Conservation (phyloP, 2,888 invertebrate genomes). For the Drosophila acutilabella region DNA sequence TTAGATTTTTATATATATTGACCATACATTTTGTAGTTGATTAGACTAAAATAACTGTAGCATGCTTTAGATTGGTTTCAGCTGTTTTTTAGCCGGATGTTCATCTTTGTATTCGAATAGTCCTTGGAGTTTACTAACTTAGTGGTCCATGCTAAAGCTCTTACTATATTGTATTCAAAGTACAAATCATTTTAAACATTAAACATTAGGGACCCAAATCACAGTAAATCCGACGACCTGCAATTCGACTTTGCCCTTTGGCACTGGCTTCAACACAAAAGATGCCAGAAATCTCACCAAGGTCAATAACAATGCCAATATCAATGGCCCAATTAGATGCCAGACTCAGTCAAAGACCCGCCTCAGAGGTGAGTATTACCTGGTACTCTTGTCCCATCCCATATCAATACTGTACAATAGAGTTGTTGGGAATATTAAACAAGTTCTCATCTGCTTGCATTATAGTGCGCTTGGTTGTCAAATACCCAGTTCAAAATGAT, state of each 20-base stretch:
- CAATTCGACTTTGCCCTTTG: constrained; percentile 16
- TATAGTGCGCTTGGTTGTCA: no score
- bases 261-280: constrained; percentile 17
- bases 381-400: background rate
- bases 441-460: background rate
- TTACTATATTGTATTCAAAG: constrained; percentile 27
- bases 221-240: constrained; percentile 7
- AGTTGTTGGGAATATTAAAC: background rate
- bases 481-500: no score
- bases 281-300: constrained; percentile 11
- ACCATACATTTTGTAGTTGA: no score
- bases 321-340: constrained; percentile 12
- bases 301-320: constrained; percentile 20
- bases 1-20: no score
- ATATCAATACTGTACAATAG: background rate
- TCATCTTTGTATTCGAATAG: background rate
- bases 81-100: no score
- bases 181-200: constrained; percentile 33
- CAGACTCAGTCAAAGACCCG: constrained; percentile 25
- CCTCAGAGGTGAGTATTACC: constrained; percentile 56
- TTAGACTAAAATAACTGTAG: no score
- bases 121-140: background rate
- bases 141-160: constrained; percentile 1
- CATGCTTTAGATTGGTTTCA: no score
- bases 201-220: constrained; percentile 33